phyloP scores from a whole-genome alignment of 1,140 invertebrate species.

The Drosophila chauvacae region DNA sequence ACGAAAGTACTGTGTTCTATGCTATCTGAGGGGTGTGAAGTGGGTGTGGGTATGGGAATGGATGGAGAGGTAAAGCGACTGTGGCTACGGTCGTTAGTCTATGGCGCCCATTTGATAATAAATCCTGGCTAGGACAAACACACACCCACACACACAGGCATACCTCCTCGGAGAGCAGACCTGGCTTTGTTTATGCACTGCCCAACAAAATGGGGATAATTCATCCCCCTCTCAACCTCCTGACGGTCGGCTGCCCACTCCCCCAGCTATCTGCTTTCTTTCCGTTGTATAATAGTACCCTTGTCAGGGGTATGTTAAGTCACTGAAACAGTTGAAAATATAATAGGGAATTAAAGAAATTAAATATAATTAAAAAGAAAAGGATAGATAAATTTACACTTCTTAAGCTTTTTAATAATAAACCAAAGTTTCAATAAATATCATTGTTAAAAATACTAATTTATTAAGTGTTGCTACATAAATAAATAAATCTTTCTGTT shows the following conservation, averaged over 20 bases:
- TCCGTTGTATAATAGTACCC: conserved; percentile 6
- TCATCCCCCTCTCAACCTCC: conserved; percentile 6
- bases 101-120: conserved; percentile 81
- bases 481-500: not conserved
- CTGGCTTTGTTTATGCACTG: conserved; percentile 74
- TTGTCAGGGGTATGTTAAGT: conserved; percentile 9
- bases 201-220: conserved; percentile 44
- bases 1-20: conserved; percentile 29
- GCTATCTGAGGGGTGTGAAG: conserved; percentile 11
- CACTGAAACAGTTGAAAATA: not conserved
- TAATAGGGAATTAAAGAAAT: not conserved
- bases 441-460: not conserved
- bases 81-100: conserved; percentile 73
- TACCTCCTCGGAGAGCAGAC: conserved; percentile 25
- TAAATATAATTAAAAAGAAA: not conserved
- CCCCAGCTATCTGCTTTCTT: conserved; percentile 14
- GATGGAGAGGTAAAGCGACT: conserved; percentile 30
- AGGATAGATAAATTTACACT: not conserved
- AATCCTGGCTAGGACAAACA: conserved; percentile 63
- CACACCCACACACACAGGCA: conserved; percentile 37
- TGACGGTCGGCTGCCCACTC: not conserved
- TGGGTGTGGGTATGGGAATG: not conserved
- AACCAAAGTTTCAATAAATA: too few species aligned
- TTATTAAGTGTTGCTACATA: not conserved
- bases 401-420: too few species aligned